These are phyloP conservation scores for Arenicola marina DNA, from an alignment of 2,888 invertebrate genomes.

Conservation along the genomic window DNA sequence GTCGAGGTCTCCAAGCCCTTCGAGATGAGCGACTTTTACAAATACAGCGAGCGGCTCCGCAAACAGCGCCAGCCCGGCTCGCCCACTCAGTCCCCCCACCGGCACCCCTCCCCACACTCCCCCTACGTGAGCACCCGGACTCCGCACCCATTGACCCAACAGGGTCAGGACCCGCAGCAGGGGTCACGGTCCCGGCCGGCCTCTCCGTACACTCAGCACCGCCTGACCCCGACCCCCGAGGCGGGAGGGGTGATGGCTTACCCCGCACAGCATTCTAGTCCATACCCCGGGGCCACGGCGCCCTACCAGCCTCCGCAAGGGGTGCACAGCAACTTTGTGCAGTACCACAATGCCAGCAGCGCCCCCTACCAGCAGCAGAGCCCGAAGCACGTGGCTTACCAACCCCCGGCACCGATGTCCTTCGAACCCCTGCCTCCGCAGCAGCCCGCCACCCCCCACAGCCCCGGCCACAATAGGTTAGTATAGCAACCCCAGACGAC, in stretches of 20 bases:
- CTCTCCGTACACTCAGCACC: slow-evolving; percentile 11
- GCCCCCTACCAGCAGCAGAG: slow-evolving; percentile 31
- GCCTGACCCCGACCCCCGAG: neutral
- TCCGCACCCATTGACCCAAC: slow-evolving; percentile 2
- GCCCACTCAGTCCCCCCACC: neutral
- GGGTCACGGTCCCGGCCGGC: slow-evolving; percentile 12
- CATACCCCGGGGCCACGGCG: slow-evolving; percentile 1
- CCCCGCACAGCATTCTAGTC: neutral
- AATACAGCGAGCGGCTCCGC: slow-evolving; percentile 92
- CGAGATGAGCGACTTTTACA: slow-evolving; percentile 97
- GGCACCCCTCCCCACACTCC: neutral
- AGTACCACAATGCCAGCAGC: slow-evolving; percentile 28
- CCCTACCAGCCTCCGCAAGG: slow-evolving; percentile 2
- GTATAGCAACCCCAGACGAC: too few relatives aligned
- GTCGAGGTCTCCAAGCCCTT: slow-evolving; percentile 91
- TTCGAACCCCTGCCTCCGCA: slow-evolving; percentile 61
- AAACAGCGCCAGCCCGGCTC: slow-evolving; percentile 63
- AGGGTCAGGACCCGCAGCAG: neutral
- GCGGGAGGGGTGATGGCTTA: neutral
- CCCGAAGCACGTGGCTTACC: slow-evolving; percentile 54
- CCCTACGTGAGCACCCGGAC: neutral
- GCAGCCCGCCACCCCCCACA: neutral
- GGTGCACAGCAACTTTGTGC: slow-evolving; percentile 15
- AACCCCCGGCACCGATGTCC: slow-evolving; percentile 64
- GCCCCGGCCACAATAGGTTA: neutral